phyloP scores from a whole-genome alignment of 2,797 vertebrate species.

The Acanthopagrus latus region DNA sequence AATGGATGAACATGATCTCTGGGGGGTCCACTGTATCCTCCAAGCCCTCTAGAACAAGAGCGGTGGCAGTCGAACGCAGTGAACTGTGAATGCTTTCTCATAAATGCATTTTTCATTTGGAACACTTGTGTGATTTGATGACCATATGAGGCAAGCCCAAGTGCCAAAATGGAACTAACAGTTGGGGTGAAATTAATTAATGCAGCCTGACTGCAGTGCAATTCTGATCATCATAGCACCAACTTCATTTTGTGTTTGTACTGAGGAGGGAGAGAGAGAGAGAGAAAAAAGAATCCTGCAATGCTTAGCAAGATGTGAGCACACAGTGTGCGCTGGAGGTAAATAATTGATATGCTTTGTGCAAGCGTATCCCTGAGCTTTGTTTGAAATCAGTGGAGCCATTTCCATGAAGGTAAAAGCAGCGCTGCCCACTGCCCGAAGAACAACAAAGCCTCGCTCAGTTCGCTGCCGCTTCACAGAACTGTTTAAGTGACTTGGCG shows the following conservation, averaged over 20 bases:
- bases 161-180: slow-evolving; percentile 50
- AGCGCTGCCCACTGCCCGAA: slow-evolving; percentile 45
- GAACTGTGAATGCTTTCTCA: slow-evolving; percentile 39
- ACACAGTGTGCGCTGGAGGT: slow-evolving; percentile 59
- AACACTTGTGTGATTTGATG: slow-evolving; percentile 55
- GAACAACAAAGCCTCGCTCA: slow-evolving; percentile 29
- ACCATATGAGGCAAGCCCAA: slow-evolving; percentile 32
- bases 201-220: slow-evolving; percentile 39
- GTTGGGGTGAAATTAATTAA: slow-evolving; percentile 52
- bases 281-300: slow-evolving; percentile 35
- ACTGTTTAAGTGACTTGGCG: slow-evolving; percentile 10
- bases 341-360: slow-evolving; percentile 81
- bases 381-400: slow-evolving; percentile 75
- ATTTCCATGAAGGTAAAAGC: slow-evolving; percentile 54
- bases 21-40: slow-evolving; percentile 9
- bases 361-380: slow-evolving; percentile 58
- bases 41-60: slow-evolving; percentile 35
- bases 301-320: slow-evolving; percentile 63
- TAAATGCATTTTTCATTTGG: slow-evolving; percentile 65
- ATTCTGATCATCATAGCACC: slow-evolving; percentile 21
- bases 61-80: slow-evolving; percentile 6
- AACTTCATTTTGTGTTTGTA: slow-evolving; percentile 43
- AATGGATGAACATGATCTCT: slow-evolving; percentile 25
- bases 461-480: slow-evolving; percentile 10
- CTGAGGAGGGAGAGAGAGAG: not conserved